A percentile compares a stretch with the other conserved stretches of the same genome.
Conservation (phyloP, 2,797 vertebrate genomes). For the Lemur catta region DNA sequence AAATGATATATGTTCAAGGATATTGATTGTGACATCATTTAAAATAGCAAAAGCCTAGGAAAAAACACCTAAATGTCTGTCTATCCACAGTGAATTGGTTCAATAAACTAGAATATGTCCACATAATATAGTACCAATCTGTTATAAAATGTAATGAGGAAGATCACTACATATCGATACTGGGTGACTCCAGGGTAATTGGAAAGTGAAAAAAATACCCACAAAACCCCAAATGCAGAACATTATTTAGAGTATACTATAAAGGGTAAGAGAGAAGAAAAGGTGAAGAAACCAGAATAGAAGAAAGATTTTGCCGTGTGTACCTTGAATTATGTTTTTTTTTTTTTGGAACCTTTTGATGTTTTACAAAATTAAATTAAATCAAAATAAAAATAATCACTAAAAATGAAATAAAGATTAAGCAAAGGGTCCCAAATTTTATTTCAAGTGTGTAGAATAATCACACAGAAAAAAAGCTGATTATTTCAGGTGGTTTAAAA, state of each 20-base stretch:
- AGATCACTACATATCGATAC: background rate
- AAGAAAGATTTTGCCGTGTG: background rate
- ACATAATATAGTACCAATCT: background rate
- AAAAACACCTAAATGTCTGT: background rate
- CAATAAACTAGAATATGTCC: background rate
- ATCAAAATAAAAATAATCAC: background rate
- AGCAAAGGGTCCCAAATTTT: background rate
- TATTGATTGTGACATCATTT: constrained; percentile 6
- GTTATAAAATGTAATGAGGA: background rate
- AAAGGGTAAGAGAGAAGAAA: background rate
- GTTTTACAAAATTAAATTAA: background rate
- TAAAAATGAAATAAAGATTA: background rate
- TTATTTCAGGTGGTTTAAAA: background rate
- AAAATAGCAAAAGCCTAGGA: background rate
- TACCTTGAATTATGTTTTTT: background rate
- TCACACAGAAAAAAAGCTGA: background rate
- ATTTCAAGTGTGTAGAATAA: background rate
- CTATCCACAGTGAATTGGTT: background rate
- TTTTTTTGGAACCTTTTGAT: background rate
- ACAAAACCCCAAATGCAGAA: background rate
- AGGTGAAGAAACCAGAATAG: background rate
- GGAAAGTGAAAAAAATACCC: background rate
- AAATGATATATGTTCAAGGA: background rate
- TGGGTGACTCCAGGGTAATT: background rate
- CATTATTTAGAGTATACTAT: background rate